Percentiles rank a stretch among this genome's conserved stretches.
These are phyloP conservation scores for Tokudaia tokunoshimensis DNA, from an alignment of 2,797 vertebrate genomes.

Conservation along the genomic window DNA sequence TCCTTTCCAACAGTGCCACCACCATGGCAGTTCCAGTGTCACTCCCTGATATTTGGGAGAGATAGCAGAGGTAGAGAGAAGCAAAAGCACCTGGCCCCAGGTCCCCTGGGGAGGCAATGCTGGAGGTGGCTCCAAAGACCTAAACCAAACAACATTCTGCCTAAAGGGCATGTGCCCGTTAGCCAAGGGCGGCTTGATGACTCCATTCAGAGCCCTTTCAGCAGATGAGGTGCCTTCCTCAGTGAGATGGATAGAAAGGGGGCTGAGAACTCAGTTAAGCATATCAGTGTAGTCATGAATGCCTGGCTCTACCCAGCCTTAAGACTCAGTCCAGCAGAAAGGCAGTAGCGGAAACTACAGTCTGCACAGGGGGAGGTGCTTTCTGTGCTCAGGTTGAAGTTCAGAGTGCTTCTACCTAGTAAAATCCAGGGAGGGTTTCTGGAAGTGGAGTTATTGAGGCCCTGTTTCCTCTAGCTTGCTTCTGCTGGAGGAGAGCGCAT, in stretches of 20 bases:
- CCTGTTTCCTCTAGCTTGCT: not conserved
- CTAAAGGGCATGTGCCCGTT: accelerated
- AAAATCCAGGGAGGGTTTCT: constrained; percentile 42
- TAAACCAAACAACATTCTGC: not conserved
- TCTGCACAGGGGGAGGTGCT: not conserved
- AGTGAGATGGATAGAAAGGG: not conserved
- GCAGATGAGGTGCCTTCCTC: not conserved
- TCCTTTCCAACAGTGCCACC: not conserved
- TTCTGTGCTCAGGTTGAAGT: not conserved
- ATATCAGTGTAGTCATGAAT: not conserved
- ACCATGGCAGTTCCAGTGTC: not conserved
- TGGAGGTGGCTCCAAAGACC: not conserved
- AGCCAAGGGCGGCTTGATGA: not conserved
- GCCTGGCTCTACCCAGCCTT: not conserved
- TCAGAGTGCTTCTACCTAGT: not conserved
- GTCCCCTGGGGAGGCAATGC: not conserved
- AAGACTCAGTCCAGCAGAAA: not conserved
- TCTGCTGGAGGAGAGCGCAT: not conserved
- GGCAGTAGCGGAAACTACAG: not conserved
- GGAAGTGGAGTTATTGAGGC: not conserved
- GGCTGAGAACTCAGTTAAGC: not conserved
- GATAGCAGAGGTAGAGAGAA: not conserved
- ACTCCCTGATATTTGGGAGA: not conserved
- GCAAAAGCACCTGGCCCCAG: not conserved
- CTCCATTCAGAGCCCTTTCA: not conserved